Percentiles rank a stretch among this genome's conserved stretches.
Conservation (phyloP, 2,888 invertebrate species). For the Allophyes oxyacanthae region DNA sequence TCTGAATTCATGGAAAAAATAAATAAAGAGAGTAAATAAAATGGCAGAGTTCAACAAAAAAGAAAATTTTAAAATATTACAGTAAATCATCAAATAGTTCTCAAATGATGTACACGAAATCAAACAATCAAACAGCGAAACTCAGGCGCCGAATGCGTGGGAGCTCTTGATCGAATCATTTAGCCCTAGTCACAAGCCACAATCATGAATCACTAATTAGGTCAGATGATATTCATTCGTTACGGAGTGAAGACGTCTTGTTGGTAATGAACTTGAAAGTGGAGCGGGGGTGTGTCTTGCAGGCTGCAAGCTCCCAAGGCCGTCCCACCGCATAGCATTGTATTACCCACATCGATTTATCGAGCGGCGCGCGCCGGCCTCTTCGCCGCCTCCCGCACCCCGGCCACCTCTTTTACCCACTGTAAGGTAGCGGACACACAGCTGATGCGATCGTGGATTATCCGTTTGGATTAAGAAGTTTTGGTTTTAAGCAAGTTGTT, state of each 20-base stretch:
- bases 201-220: constrained; percentile 30
- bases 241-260: constrained; percentile 63
- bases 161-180: constrained; percentile 35
- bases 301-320: constrained; percentile 84
- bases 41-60: too few species aligned
- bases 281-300: constrained; percentile 86
- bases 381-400: constrained; percentile 67
- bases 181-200: constrained; percentile 10
- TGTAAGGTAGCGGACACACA: constrained; percentile 59
- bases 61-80: too few species aligned
- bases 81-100: too few species aligned
- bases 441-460: constrained; percentile 47
- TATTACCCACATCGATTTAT: constrained; percentile 87
- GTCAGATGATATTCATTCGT: constrained; percentile 59
- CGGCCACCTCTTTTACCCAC: constrained; percentile 68
- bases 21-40: too few species aligned
- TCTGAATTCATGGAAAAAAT: too few species aligned
- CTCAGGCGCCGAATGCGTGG: constrained; percentile 52
- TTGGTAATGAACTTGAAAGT: constrained; percentile 87
- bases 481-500: neutral
- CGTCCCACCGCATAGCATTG: constrained; percentile 81
- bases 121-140: constrained; percentile 15
- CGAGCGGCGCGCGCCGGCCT: constrained; percentile 86
- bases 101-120: too few species aligned
- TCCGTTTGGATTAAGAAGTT: constrained; percentile 4